These are phyloP conservation scores for Enteromius fasciolatus DNA, from an alignment of 2,797 vertebrate genomes.

Conservation along the genomic window DNA sequence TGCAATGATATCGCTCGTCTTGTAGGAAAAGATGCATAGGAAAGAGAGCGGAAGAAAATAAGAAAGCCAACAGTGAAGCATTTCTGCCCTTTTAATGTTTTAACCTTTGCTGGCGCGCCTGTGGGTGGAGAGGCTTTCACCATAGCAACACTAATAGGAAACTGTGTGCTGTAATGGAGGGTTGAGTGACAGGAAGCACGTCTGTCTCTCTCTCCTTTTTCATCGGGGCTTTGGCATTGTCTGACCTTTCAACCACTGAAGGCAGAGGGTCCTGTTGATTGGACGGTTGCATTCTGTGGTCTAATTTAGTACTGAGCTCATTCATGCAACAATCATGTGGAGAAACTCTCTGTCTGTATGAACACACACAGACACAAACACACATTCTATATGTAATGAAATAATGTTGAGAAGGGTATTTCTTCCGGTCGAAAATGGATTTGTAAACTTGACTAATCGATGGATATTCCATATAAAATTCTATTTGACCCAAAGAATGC, in stretches of 20 bases:
- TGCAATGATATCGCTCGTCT: not conserved
- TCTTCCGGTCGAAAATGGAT: not conserved
- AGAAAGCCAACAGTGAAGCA: slow-evolving; percentile 28
- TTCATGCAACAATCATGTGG: slow-evolving; percentile 24
- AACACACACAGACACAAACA: not conserved
- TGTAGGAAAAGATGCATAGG: slow-evolving; percentile 32
- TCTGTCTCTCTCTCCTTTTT: slow-evolving; percentile 16
- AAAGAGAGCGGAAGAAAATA: not conserved
- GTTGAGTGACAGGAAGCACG: slow-evolving; percentile 44
- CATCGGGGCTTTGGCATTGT: slow-evolving; percentile 48
- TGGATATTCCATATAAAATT: not conserved
- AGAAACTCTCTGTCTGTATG: not conserved
- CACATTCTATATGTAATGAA: not conserved
- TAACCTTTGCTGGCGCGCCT: slow-evolving; percentile 55
- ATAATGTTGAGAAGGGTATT: slow-evolving; percentile 8
- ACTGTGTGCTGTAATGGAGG: slow-evolving; percentile 26
- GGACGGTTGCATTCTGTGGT: slow-evolving; percentile 18
- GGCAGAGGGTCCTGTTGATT: slow-evolving; percentile 35
- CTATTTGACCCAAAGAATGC: not conserved
- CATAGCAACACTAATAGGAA: slow-evolving; percentile 55
- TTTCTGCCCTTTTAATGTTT: slow-evolving; percentile 42
- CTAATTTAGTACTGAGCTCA: slow-evolving; percentile 34
- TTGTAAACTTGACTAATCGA: not conserved
- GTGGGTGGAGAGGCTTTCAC: slow-evolving; percentile 43
- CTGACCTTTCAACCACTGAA: slow-evolving; percentile 49